Base-by-base conservation (phyloP, 2,888 invertebrate species). In the Trichogramma dendrolimi region DNA sequence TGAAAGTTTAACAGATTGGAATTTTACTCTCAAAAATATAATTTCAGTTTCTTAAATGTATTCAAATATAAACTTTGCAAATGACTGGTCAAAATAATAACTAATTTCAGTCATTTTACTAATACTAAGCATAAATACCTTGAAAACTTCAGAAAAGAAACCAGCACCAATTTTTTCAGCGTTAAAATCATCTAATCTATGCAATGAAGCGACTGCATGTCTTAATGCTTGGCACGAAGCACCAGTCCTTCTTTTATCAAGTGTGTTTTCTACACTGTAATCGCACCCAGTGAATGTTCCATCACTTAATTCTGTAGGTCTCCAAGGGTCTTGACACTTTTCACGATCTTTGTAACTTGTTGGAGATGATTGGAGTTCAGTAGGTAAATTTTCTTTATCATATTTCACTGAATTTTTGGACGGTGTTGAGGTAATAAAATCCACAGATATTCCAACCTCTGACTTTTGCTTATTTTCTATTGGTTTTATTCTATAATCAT, bases 71-170 rank as follows among this genome's bases (percentile, higher is more conserved):
- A 7, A 11, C 11, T 14, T 11, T n/a, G 5, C 11, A 11, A 11
- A 10, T 48, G 11, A 47, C 47, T 47, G 10, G n/a, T 47, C 10
- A n/a, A 11, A 47, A 47, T 47, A 7, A 47, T 48, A 14, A 48
- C 6, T n/a, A 14, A 14, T 48, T 14, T 48, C 5, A 27, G 27
- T 27, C 27, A 27, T 27, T 10, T 60, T 52, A 58, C 47, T 5
- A 49, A 64, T 61, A 58, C 49, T 49, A 38, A 4, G 27, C 1
- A 44, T 41, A 61, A 86, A 84, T 83, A 96, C 97, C 91, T 96
- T 96, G 82, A 92, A 96, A 67, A 97, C 96, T 83, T 96, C 94
- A 4, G 96, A 96, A 83, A 96, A 97, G 83, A 97, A 97, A 67
- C 97, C 97, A 56, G 89, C 85, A 54, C 96, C 97, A 74, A 97